These are phyloP conservation scores for Capreolus pygargus DNA, from an alignment of 2,113 vertebrate genomes.

Conservation along the genomic window DNA sequence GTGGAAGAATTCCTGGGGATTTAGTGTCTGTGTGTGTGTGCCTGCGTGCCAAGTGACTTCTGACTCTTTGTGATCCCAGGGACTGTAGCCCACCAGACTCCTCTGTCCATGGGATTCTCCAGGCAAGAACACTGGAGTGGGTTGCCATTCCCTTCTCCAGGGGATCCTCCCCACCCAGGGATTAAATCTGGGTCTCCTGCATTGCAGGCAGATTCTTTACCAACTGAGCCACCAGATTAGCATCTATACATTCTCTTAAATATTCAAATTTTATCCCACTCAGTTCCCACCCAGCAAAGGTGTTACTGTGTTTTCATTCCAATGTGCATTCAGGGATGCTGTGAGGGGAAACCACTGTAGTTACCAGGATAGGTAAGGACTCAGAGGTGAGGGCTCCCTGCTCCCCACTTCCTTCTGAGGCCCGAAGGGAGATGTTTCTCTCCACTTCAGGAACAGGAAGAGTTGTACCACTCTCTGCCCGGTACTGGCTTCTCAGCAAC, in stretches of 20 bases:
- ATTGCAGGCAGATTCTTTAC: not conserved
- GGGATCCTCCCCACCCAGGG: not conserved
- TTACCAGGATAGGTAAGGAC: fast-evolving
- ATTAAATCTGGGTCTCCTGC: not conserved
- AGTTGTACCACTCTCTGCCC: fast-evolving
- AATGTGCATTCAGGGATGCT: fast-evolving
- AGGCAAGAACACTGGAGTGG: not conserved
- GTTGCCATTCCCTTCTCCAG: not conserved
- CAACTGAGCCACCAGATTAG: not conserved
- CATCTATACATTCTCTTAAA: not conserved
- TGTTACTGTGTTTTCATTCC: not conserved
- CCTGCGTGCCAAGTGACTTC: not conserved
- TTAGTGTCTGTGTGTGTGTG: fast-evolving
- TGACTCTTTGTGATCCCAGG: not conserved
- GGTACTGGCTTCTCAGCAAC: fast-evolving
- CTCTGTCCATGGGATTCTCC: not conserved
- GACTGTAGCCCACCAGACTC: not conserved
- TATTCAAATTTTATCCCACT: fast-evolving
- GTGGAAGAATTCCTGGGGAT: not conserved
- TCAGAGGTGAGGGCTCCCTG: too few relatives aligned
- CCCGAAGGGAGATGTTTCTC: fast-evolving
- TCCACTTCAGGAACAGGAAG: not conserved
- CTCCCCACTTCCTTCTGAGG: not conserved
- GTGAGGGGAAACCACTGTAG: fast-evolving
- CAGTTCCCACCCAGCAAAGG: fast-evolving